Evolutionary conservation across 2,797 vertebrate genomes (phyloP), one percentile per base, ranked within the genome.

Genomic region (Merluccius polli): DNA sequence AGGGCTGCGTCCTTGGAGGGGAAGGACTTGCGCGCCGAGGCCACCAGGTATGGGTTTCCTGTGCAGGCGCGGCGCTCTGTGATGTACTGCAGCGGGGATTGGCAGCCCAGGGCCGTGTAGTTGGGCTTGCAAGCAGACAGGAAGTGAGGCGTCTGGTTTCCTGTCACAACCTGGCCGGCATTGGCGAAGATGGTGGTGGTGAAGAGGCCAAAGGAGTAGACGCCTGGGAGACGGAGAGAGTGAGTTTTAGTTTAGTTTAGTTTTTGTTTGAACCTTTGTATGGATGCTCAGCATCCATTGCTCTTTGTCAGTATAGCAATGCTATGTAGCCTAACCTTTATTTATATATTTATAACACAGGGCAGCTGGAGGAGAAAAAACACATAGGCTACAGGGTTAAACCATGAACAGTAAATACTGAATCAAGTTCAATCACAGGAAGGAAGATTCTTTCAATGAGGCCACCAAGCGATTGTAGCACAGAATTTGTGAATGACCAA

Each of bases 111-210:
- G 3, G 94, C 95, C 0, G 96, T 97, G 92, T 96, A 97, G 87
- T 98, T 97, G 30, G 96, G 96, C 41, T 92, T 95, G 80, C 96
- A 98, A 32, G 96, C 94, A 0, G 95, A 94, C 84, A 98, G 89
- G 88, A 98, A 98, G 79, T 98, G 96, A 8, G 96, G 96, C 0
- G 96, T 94, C 82, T 96, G 96, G 86, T 95, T 96, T 78, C 96
- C 96, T 0, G 96, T 97, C 83, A 98, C 96, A 72, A 97, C 96
- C 84, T 98, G 96, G n/a, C 96, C 96, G 0, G 95, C 95, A 10
- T 96, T 97, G 81, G 95, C 96, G 30, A 97, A 98, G 87, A 98
- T 97, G 82, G 95, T 96, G 38, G 96, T 97, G 79, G 95, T 94
- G 86, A 97, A 96, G 72, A 97, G 95, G 74, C 96, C 96, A 0